Evolutionary conservation across 2,113 vertebrate genomes (phyloP), one percentile per base, ranked within the genome.

Genomic region (Pica pica): DNA sequence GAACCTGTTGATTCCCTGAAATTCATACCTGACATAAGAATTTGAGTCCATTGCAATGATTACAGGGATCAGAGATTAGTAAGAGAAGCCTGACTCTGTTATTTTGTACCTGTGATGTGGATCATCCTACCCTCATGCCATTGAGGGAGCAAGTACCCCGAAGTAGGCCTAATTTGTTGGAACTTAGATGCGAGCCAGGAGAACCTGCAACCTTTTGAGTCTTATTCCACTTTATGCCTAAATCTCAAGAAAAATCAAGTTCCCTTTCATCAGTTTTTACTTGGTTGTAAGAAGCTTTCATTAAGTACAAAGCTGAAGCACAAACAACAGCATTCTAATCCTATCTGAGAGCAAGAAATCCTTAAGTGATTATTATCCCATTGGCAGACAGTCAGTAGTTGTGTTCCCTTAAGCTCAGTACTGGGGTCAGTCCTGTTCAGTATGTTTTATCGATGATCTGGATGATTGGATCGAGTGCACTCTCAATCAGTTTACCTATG

Each of bases 381-480:
- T 3, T 53, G 46, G 13, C 0, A 0, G 19, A 9, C 23, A 20
- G 37, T 24, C 19, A 53, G 33, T n/a, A 26, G 16, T 53, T 22
- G 9, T 23, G 55, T 28, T 65, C 31, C 6, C 12, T 15, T 28
- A 28, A 71, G 26, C 3, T 73, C 22, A 50, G 4, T 37, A 44
- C 15, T 11, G 13, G 39, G 19, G 16, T 67, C 33, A 18, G 28
- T 22, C 27, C 19, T 30, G 16, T 46, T 75, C 26, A 26, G 8
- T 52, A 52, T 17, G 3, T 23, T 77, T 74, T 77, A n/a, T 21
- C 35, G 61, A 2, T 35, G 9, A 30, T 12, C 16, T 55, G 19
- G 33, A n/a, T 67, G 15, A 52, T 20, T n/a, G 46, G 28, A 46
- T 53, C 0, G 0, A 21, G 11, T n/a, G 16, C 9, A 60, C 16